phyloP scores from a whole-genome alignment of 2,113 vertebrate genomes.

The Oryzias curvinotus region DNA sequence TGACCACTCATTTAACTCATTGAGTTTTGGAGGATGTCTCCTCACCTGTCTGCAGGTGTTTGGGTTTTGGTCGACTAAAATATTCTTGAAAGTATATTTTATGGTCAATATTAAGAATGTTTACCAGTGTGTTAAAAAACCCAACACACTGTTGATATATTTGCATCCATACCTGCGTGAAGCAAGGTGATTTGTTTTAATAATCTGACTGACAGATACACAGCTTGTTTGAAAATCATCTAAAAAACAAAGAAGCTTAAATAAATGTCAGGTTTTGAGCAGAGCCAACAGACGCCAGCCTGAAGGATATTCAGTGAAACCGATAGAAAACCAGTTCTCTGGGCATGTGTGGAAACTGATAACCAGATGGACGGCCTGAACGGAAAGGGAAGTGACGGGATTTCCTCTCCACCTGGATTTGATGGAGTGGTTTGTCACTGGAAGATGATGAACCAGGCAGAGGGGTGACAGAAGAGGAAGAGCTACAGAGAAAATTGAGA shows the following conservation, averaged over 20 bases:
- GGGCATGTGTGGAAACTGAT: slow-evolving; percentile 43
- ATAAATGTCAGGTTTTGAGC: slow-evolving; percentile 41
- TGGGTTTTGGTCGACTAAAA: too few relatives aligned
- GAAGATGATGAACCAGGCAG: slow-evolving; percentile 36
- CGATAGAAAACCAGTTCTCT: slow-evolving; percentile 44
- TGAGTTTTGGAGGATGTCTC: slow-evolving; percentile 20
- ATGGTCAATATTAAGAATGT: too few relatives aligned
- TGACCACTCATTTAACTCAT: slow-evolving; percentile 17
- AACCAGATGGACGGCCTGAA: slow-evolving; percentile 50
- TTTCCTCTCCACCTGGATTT: slow-evolving; percentile 29
- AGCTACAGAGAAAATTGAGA: slow-evolving; percentile 10
- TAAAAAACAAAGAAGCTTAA: slow-evolving; percentile 43
- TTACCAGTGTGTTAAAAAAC: too few relatives aligned
- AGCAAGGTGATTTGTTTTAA: background rate
- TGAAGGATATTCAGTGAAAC: slow-evolving; percentile 41
- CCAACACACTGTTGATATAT: too few relatives aligned
- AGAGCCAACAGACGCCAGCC: slow-evolving; percentile 16
- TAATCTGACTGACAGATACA: slow-evolving; percentile 14
- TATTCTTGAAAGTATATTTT: too few relatives aligned
- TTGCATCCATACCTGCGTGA: background rate
- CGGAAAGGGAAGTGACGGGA: slow-evolving; percentile 20
- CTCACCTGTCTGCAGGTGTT: slow-evolving; percentile 5
- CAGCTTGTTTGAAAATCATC: slow-evolving; percentile 21
- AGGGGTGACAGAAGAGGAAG: slow-evolving; percentile 27
- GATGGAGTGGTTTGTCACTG: slow-evolving; percentile 48